phyloP scores from a whole-genome alignment of 2,888 invertebrate genomes.

The Neocrepidodera transversa region DNA sequence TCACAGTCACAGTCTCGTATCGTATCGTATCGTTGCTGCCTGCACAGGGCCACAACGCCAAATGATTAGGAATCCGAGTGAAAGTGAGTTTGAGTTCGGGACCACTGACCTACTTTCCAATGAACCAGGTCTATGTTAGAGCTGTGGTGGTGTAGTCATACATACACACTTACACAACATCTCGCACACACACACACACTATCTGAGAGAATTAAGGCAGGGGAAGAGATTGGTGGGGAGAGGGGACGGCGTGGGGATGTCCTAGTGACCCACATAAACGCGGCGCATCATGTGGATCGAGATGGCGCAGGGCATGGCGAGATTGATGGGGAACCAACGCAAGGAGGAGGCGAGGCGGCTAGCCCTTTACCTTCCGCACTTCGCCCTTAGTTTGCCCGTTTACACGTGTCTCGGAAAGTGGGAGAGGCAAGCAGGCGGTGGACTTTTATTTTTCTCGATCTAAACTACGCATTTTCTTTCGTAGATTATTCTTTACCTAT shows the following conservation, averaged over 20 bases:
- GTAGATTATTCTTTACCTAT: no score
- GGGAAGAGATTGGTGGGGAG: slow-evolving; percentile 47
- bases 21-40: slow-evolving; percentile 50
- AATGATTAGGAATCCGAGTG: slow-evolving; percentile 81
- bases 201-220: slow-evolving; percentile 13
- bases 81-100: slow-evolving; percentile 81
- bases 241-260: slow-evolving; percentile 65
- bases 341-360: slow-evolving; percentile 20
- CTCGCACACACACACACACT: slow-evolving; percentile 44
- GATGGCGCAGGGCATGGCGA: slow-evolving; percentile 36
- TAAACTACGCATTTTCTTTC: no score
- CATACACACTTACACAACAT: slow-evolving; percentile 56
- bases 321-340: slow-evolving; percentile 33
- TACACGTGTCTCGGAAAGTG: slow-evolving; percentile 15
- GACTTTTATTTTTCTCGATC: background rate
- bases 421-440: slow-evolving; percentile 3
- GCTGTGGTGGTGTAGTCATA: slow-evolving; percentile 58
- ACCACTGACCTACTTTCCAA: slow-evolving; percentile 85
- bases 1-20: slow-evolving; percentile 25
- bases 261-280: slow-evolving; percentile 86
- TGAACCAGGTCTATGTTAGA: slow-evolving; percentile 93
- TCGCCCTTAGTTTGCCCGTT: slow-evolving; percentile 32
- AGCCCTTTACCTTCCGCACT: slow-evolving; percentile 41
- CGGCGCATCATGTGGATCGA: slow-evolving; percentile 65
- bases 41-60: slow-evolving; percentile 71